phyloP scores from a whole-genome alignment of 1,140 invertebrate species.

The Drosophila prosaltans region DNA sequence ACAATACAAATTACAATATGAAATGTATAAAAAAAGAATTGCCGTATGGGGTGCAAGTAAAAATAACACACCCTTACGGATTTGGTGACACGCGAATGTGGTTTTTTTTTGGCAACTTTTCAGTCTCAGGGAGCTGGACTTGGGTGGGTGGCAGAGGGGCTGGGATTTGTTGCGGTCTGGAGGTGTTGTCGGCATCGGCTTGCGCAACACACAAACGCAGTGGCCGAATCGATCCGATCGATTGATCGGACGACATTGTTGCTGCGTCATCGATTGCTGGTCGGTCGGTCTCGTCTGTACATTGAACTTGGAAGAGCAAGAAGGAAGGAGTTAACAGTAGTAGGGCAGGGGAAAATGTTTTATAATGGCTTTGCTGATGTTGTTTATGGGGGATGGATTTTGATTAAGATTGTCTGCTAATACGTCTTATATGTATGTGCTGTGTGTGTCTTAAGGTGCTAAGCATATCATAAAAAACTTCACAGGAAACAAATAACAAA shows the following conservation, averaged over 20 bases:
- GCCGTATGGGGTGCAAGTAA: conserved; percentile 3
- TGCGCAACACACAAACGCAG: conserved; percentile 60
- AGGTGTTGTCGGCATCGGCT: conserved; percentile 21
- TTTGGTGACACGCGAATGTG: conserved; percentile 32
- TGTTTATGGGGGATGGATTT: conserved; percentile 18
- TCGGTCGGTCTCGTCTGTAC: conserved; percentile 37
- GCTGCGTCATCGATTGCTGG: conserved; percentile 45
- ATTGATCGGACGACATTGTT: conserved; percentile 37
- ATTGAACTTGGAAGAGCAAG: conserved; percentile 55
- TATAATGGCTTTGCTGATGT: conserved; percentile 1
- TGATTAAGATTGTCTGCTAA: conserved; percentile 7
- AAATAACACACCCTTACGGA: conserved; percentile 29
- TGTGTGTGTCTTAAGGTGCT: not conserved
- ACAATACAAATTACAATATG: conserved; percentile 41
- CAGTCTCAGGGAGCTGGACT: conserved; percentile 7
- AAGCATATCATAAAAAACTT: not conserved
- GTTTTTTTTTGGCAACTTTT: conserved; percentile 29
- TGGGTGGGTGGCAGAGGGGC: not conserved
- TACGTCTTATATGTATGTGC: not conserved
- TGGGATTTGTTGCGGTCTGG: not conserved
- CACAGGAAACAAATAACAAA: not conserved
- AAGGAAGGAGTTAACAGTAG: conserved; percentile 4
- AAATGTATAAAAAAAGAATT: conserved; percentile 17
- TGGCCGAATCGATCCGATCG: conserved; percentile 50
- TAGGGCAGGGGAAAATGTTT: conserved; percentile 20